Percentiles rank a stretch among this genome's conserved stretches.
These are phyloP conservation scores for Salvelinus namaycush DNA, from an alignment of 2,113 vertebrate genomes.

Conservation along the genomic window DNA sequence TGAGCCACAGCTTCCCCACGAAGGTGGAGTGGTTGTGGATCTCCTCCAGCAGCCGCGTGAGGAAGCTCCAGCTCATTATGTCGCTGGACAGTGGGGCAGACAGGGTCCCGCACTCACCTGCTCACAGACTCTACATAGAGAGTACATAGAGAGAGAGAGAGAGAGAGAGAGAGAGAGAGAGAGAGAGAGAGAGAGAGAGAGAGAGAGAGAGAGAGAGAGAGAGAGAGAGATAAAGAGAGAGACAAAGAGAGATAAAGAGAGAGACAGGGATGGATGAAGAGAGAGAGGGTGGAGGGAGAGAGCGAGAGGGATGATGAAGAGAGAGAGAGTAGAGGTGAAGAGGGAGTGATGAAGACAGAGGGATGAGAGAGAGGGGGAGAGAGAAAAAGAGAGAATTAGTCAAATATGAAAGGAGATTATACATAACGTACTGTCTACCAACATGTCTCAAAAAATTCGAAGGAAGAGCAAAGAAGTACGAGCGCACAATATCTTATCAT, in stretches of 20 bases:
- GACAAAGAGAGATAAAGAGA: background rate
- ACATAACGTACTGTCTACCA: background rate
- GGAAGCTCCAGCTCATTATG: conserved; percentile 99
- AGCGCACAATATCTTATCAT: background rate
- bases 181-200: conserved; percentile 1
- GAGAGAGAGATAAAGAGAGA: conserved; percentile 5
- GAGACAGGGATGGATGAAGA: background rate
- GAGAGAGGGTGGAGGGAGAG: background rate
- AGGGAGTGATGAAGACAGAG: background rate
- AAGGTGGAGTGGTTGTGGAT: conserved; percentile 99
- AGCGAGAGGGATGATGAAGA: background rate
- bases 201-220: background rate
- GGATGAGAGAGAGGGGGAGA: background rate
- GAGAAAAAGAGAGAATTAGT: background rate
- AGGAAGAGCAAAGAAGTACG: background rate
- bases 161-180: background rate
- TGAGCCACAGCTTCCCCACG: conserved; percentile 99
- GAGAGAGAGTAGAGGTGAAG: conserved; percentile 6
- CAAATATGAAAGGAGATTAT: background rate
- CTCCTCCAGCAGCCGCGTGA: conserved; percentile 97
- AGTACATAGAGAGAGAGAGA: conserved; percentile 4
- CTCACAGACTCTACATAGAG: conserved; percentile 75
- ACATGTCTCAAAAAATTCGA: background rate
- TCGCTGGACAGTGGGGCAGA: conserved; percentile 77
- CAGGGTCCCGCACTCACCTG: conserved; percentile 77